Percentiles rank a stretch among this genome's conserved stretches.
phyloP scores from a whole-genome alignment of 30 jellyfish, hydroid and myxozoan species.

The Aurelia sp. region DNA sequence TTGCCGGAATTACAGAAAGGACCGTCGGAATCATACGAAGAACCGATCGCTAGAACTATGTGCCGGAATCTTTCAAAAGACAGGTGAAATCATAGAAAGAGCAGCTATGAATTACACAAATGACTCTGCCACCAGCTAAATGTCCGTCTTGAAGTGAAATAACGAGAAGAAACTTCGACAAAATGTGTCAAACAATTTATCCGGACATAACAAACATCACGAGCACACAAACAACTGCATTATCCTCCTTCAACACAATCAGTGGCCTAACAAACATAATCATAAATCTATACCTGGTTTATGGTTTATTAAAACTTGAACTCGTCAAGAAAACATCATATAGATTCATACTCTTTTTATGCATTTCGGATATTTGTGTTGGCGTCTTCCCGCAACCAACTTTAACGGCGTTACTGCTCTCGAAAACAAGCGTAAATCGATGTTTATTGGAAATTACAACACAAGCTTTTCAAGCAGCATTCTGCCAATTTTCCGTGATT shows the following conservation, averaged over 20 bases:
- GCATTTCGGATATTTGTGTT: conserved; percentile 56
- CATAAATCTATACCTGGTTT: conserved; percentile 27
- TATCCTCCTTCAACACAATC: conserved; percentile 34
- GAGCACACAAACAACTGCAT: conserved; percentile 8
- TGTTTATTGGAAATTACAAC: conserved; percentile 38
- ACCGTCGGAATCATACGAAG: too few species aligned
- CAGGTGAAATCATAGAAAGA: too few species aligned
- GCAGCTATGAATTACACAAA: too few species aligned
- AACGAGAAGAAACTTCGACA: too few species aligned
- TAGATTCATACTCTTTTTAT: conserved; percentile 39
- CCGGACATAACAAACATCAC: conserved; percentile 6
- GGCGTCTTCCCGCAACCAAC: conserved; percentile 45
- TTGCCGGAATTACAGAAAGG: too few species aligned
- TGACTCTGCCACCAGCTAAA: too few species aligned
- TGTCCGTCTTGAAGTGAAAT: too few species aligned
- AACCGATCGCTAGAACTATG: too few species aligned
- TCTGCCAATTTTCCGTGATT: conserved; percentile 56
- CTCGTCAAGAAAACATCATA: conserved; percentile 46
- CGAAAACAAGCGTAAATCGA: neutral
- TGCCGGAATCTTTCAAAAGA: too few species aligned
- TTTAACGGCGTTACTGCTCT: conserved; percentile 26
- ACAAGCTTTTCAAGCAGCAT: conserved; percentile 54
- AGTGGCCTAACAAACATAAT: conserved; percentile 22
- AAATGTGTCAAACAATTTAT: conserved; percentile 51
- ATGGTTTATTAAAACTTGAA: conserved; percentile 50